Base-by-base conservation (phyloP, 2,888 invertebrate genomes). In the Latheticus oryzae region DNA sequence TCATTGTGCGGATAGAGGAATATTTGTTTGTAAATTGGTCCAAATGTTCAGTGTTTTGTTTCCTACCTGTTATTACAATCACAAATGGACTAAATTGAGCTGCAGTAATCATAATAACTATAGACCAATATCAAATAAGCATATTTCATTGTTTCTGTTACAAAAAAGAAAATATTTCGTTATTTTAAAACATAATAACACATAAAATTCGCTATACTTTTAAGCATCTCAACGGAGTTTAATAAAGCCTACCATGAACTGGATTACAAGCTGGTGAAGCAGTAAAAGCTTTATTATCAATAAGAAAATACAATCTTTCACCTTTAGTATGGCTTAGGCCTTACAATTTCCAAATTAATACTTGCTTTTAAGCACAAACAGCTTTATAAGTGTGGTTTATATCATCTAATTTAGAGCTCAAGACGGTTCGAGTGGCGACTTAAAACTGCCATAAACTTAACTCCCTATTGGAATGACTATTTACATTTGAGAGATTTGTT, bases 291-390 rank as follows among this genome's bases (percentile, higher is more conserved):
- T 45, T 45, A 45, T 45, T 45, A 32, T 45, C 45, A 45, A 45
- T 45, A 45, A 45, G 45, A 45, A 45, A 33, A 45, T 4, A 17
- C 45, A 45, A 45, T 45, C 45, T 45, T 45, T 45, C 21, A 45
- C 32, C 45, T 21, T 45, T 30, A 45, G 12, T 11, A 32, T 32
- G 32, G 17, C 32, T 28, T 45, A 21, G 32, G 21, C 32, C 32
- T 12, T 21, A 45, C 45, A 30, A 45, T 33, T 45, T 45, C 19
- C 21, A 28, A 32, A 45, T 45, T 45, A 45, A 45, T 45, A 32
- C 28, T 45, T 32, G 45, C 21, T 28, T 42, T 45, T 33, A 45
- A 30, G 21, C 45, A 30, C 21, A 35, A 48, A 48, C 33, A 24
- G 37, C 35, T 35, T 35, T 13, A 37, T 50, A 50, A 50, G 37